These are phyloP conservation scores for Drosophila gaucha DNA, from an alignment of 2,888 invertebrate species.

Conservation along the genomic window DNA sequence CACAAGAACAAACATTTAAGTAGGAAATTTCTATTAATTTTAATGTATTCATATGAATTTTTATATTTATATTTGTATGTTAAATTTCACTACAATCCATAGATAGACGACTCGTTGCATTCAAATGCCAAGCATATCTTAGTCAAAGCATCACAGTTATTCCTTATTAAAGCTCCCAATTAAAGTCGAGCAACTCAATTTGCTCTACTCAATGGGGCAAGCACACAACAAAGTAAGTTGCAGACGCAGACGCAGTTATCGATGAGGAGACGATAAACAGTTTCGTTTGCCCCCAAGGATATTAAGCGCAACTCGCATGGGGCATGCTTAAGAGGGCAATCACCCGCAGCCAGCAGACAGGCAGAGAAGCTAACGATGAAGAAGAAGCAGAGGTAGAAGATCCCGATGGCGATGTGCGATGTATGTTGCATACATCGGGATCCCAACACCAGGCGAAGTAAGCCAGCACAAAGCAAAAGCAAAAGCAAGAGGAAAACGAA, in stretches of 20 bases:
- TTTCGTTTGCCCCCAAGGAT: conserved; percentile 67
- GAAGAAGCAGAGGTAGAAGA: conserved; percentile 17
- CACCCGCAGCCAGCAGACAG: conserved; percentile 41
- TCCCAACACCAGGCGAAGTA: conserved; percentile 22
- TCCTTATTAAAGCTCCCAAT: conserved; percentile 53
- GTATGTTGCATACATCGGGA: conserved; percentile 6
- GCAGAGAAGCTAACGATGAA: not conserved
- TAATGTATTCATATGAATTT: no score
- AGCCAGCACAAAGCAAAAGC: not conserved
- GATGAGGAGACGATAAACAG: conserved; percentile 37
- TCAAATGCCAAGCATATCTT: not conserved
- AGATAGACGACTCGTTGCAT: no score
- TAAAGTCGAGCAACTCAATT: conserved; percentile 63
- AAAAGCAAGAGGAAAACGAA: not conserved
- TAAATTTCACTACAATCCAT: no score
- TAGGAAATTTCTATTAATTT: no score
- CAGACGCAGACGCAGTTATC: conserved; percentile 4
- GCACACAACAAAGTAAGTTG: conserved; percentile 16
- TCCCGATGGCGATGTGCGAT: conserved; percentile 25
- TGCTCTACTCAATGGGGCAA: conserved; percentile 12
- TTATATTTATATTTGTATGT: no score
- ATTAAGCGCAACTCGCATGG: conserved; percentile 51
- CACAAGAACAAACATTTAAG: no score
- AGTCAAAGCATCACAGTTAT: not conserved
- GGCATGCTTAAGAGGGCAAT: conserved; percentile 63